Evolutionary conservation across 2,797 vertebrate genomes (phyloP).

Genomic region (Sebastes nivosus): DNA sequence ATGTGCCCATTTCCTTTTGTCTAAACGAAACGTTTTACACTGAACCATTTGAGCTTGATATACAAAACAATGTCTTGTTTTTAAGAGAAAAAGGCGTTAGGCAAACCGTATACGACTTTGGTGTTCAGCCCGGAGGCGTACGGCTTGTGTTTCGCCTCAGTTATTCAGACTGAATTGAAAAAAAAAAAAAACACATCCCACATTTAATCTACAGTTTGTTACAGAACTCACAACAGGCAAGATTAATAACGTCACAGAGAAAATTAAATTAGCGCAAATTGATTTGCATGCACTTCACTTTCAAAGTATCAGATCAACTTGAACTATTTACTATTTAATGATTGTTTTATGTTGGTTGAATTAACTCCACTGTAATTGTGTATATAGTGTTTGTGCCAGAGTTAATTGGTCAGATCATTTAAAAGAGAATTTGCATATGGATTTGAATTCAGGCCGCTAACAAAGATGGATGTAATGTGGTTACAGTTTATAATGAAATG

Average conservation of each 20-base stretch:
- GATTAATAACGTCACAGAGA: conserved; percentile 15
- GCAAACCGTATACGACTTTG: background rate
- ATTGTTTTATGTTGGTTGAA: conserved; percentile 42
- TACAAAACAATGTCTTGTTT: conserved; percentile 12
- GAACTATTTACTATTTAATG: conserved; percentile 40
- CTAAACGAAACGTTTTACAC: conserved; percentile 12
- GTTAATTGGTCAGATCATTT: conserved; percentile 52
- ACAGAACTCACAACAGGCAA: background rate
- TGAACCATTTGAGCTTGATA: background rate
- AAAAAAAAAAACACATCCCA: conserved; percentile 5
- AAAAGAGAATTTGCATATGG: conserved; percentile 38
- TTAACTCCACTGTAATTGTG: conserved; percentile 31
- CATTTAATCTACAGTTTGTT: conserved; percentile 18
- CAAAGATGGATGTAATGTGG: conserved; percentile 34
- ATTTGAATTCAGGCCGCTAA: conserved; percentile 40
- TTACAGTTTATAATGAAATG: conserved; percentile 40
- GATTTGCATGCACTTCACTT: conserved; percentile 36
- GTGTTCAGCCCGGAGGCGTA: background rate
- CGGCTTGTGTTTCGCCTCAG: background rate
- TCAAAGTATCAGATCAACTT: conserved; percentile 19
- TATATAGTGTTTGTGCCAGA: conserved; percentile 14
- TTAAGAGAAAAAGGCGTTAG: background rate
- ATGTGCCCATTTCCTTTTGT: background rate
- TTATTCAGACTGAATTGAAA: conserved; percentile 1
- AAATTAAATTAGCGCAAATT: conserved; percentile 41